Evolutionary conservation across 2,888 invertebrate species (phyloP).

Genomic region (Xestia rhomboidea): DNA sequence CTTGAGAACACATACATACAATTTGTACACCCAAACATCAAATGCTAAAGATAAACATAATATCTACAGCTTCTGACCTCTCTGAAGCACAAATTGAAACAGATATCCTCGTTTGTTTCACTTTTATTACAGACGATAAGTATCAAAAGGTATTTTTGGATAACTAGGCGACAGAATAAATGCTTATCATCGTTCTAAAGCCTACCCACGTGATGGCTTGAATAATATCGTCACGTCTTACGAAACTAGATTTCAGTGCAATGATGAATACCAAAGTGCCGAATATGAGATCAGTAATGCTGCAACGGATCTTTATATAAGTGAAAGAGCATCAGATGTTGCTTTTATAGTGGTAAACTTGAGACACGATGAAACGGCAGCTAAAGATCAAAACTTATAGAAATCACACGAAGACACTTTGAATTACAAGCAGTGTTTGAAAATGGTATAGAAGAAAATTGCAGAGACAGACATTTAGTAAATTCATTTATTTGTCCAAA

Average conservation of each 20-base stretch:
- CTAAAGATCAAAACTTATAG: neutral
- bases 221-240: conserved; percentile 60
- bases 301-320: conserved; percentile 40
- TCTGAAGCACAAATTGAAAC: conserved; percentile 32
- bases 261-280: conserved; percentile 65
- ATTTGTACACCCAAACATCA: neutral
- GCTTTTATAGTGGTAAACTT: neutral
- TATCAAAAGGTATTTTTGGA: conserved; percentile 61
- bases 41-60: neutral
- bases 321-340: conserved; percentile 12
- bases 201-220: conserved; percentile 58
- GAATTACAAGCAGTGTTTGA: neutral
- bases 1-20: neutral
- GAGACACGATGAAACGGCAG: neutral
- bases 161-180: conserved; percentile 59
- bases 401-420: neutral
- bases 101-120: conserved; percentile 53
- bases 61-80: conserved; percentile 6
- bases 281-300: conserved; percentile 35
- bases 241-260: conserved; percentile 60
- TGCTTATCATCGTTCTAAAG: conserved; percentile 58
- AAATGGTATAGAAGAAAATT: neutral
- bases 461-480: neutral
- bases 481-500: no score
- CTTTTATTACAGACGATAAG: conserved; percentile 60